These are phyloP conservation scores for Thunnus thynnus DNA, from an alignment of 2,113 vertebrate species.

Conservation along the genomic window DNA sequence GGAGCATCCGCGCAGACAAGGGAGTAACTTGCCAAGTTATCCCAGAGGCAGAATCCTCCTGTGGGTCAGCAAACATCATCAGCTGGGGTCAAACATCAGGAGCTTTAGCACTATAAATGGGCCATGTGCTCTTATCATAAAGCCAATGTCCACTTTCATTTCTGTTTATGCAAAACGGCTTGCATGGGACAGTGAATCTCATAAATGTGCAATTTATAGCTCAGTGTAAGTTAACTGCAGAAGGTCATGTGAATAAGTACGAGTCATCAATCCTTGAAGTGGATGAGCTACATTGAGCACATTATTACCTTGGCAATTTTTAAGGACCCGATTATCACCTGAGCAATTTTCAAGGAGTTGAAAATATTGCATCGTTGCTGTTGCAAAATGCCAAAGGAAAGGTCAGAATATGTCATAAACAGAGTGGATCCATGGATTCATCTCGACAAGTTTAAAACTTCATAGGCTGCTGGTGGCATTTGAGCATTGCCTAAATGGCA, in stretches of 20 bases:
- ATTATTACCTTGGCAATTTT: slow-evolving; percentile 21
- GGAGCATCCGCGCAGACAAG: slow-evolving; percentile 15
- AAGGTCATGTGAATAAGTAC: slow-evolving; percentile 6
- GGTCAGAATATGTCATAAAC: slow-evolving; percentile 48
- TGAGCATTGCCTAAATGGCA: slow-evolving; percentile 55
- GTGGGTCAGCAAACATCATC: slow-evolving; percentile 31
- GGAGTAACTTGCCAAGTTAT: slow-evolving; percentile 22
- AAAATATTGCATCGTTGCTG: slow-evolving; percentile 4
- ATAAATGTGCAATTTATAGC: not conserved
- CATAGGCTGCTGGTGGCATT: slow-evolving; percentile 47
- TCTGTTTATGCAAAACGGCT: not conserved
- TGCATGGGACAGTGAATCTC: not conserved
- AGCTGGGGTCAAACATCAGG: slow-evolving; percentile 18
- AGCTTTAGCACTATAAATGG: slow-evolving; percentile 9
- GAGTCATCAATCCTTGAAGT: slow-evolving; percentile 15
- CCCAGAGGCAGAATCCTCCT: slow-evolving; percentile 28
- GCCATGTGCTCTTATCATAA: slow-evolving; percentile 25
- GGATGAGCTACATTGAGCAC: slow-evolving; percentile 9
- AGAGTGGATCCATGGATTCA: slow-evolving; percentile 4
- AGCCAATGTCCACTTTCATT: not conserved
- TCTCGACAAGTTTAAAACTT: slow-evolving; percentile 24
- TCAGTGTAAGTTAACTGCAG: not conserved
- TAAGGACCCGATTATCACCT: slow-evolving; percentile 1
- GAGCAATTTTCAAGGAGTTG: slow-evolving; percentile 3
- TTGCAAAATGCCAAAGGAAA: slow-evolving; percentile 52